Base-by-base conservation (phyloP, 1,140 invertebrate genomes). In the Lepidurus apus region DNA sequence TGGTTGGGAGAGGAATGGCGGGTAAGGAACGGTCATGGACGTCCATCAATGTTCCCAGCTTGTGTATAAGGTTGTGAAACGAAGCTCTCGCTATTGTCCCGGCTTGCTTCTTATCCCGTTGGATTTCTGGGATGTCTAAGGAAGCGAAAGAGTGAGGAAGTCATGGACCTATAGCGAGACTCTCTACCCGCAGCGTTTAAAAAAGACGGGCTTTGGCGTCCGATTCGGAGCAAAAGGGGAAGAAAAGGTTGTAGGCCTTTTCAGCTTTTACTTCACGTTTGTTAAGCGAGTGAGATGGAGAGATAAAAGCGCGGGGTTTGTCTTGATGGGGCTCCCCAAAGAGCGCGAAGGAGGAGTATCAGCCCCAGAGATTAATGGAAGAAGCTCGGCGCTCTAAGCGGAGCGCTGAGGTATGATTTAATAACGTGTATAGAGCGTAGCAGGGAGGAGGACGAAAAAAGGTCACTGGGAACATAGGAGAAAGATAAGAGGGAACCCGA, bases 201-300 rank as follows among this genome's bases (percentile, higher is more conserved):
- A 3, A 34, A 65, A 65, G 53, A 65, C 53, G 21, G 17, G 53
- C 53, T 65, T 21, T 13, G 17, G 53, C 13, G 53, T 65, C 6
- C 6, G 53, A 13, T 65, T 1, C 53, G 17, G 21, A 7, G 6
- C 17, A 65, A 21, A 9, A 17, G 10, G 53, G 4, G 21, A 65
- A 21, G 21, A 21, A 65, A 65, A 65, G 17, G 17, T 65, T 9
- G 53, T 65, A 65, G 53, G 53, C 53, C 53, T 65, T 65, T 65
- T 13, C 17, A 65, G 53, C 53, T 65, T 21, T 65, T 65, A 7
- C 53, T 21, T 65, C 9, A 65, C 4, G 53, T 17, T 65, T 65
- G 53, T 65, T 65, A 65, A 65, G 53, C 53, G 53, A 65, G 13
- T 34, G 53, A 65, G 53, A 65, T 65, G 53, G 53, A 65, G 53